Conservation (phyloP, 2,797 vertebrate genomes). For the Rhodeus uyekii region DNA sequence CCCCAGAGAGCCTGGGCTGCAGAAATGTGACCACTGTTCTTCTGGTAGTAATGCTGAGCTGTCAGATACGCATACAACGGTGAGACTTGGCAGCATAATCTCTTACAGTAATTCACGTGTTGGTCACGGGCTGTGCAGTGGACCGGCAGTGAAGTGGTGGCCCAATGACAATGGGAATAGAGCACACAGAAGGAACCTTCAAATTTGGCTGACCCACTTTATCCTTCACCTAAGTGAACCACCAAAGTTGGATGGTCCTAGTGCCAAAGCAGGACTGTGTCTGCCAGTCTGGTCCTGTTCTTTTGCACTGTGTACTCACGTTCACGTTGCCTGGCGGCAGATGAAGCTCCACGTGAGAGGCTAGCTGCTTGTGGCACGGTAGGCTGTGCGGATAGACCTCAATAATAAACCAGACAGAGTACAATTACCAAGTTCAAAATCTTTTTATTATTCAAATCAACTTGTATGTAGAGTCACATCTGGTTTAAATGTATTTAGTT, state of each 20-base stretch:
- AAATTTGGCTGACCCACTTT: constrained; percentile 45
- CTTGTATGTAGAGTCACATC: background rate
- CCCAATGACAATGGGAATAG: background rate
- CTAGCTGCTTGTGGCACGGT: constrained; percentile 14
- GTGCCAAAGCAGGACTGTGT: constrained; percentile 7
- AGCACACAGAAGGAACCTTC: background rate
- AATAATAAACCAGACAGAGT: background rate
- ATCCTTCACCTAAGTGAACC: background rate
- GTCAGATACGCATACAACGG: background rate
- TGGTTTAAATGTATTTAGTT: background rate
- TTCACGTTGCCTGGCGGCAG: constrained; percentile 41
- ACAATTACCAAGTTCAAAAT: background rate
- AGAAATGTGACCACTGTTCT: constrained; percentile 23
- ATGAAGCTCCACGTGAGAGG: constrained; percentile 43
- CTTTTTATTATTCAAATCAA: background rate
- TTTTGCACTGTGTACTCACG: constrained; percentile 11
- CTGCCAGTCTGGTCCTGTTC: constrained; percentile 31
- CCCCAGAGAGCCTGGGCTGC: constrained; percentile 24
- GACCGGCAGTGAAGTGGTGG: background rate
- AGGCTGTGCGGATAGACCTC: background rate
- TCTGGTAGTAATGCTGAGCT: constrained; percentile 3
- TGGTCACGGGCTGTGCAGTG: constrained; percentile 23
- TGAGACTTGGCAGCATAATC: constrained; percentile 21
- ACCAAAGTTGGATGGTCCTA: background rate
- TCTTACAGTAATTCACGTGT: constrained; percentile 16